These are phyloP conservation scores for Drosophila pandora DNA, from an alignment of 1,140 invertebrate species.

Conservation along the genomic window DNA sequence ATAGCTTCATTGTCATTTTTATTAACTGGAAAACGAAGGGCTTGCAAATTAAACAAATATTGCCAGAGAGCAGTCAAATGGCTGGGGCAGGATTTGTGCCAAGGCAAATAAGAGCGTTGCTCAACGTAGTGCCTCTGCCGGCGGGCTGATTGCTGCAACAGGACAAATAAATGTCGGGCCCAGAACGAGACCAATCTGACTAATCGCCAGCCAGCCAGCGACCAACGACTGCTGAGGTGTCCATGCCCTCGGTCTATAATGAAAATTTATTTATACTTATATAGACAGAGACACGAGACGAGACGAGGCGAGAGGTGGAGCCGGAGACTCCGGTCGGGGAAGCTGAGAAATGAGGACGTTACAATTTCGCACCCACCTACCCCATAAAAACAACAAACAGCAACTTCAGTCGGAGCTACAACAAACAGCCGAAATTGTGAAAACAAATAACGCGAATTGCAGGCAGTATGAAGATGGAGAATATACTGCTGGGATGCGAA, in stretches of 20 bases:
- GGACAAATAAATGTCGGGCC: constrained; percentile 52
- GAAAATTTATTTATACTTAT: constrained; percentile 55
- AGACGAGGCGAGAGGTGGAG: neutral
- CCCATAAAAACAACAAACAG: constrained; percentile 64
- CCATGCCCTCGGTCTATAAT: constrained; percentile 50
- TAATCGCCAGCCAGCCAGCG: constrained; percentile 52
- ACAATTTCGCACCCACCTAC: constrained; percentile 29
- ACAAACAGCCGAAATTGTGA: constrained; percentile 71
- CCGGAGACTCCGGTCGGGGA: neutral
- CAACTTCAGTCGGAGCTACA: constrained; percentile 51
- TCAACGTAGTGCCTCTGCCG: constrained; percentile 16
- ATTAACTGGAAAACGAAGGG: constrained; percentile 68
- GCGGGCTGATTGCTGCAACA: constrained; percentile 71
- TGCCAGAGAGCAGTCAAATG: constrained; percentile 63
- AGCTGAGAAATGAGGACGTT: constrained; percentile 26
- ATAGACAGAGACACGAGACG: constrained; percentile 3
- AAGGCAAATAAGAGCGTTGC: constrained; percentile 63
- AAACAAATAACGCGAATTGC: constrained; percentile 69
- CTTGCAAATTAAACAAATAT: constrained; percentile 80
- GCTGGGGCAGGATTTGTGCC: constrained; percentile 66
- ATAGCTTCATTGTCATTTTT: constrained; percentile 78
- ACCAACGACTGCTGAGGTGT: constrained; percentile 26
- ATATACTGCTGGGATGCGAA: constrained; percentile 7
- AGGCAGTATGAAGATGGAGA: constrained; percentile 21
- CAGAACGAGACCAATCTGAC: constrained; percentile 39